Base-by-base conservation (phyloP, 2,797 vertebrate genomes). In the Sebastes kiyomatsui region DNA sequence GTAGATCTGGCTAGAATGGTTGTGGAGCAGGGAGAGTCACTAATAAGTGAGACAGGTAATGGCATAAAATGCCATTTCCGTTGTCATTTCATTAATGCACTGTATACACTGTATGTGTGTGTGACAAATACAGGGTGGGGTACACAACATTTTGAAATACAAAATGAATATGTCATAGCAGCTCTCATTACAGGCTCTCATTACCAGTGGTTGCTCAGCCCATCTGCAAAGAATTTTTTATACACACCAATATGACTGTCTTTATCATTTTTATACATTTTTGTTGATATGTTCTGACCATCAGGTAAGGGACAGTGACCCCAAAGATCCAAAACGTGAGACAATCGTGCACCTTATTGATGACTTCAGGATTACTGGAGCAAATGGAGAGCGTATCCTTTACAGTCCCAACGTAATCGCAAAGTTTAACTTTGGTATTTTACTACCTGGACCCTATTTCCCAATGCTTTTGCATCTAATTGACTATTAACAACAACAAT, bases 341-440 rank as follows among this genome's bases (percentile, higher is more conserved):
- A 86, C 78, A 25, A 59, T 95, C 0, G 95, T 96, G 42, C 90
- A 97, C 56, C 96, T 98, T 55, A 96, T 97, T 0, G 97, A 98
- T 49, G 97, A 98, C 89, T 98, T 98, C 94, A 96, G 93, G 78
- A 94, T 97, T 81, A 95, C 95, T 3, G 97, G 96, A 55, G 91
- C 89, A 62, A 97, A 96, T 0, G 97, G 97, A 46, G 94, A 97
- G 77, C 97, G 95, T 98, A 97, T 98, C 97, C 96, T 97, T 95
- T 61, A 18, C 60, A 64, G 22, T 28, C 23, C 35, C 13, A 27
- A 27, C 3, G 1, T 7, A 16, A 23, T 35, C 14, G 22, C 13
- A 46, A 46, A 46, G 42, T 46, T 7, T 46, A 3, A 46, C 42
- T 46, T 46, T 46, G 16, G 42, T 46, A 46, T 46, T 46, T 46